Percentiles rank a stretch among this genome's conserved stretches.
These are phyloP conservation scores for Falcunculus frontatus DNA, from an alignment of 2,113 vertebrate genomes.

Conservation along the genomic window DNA sequence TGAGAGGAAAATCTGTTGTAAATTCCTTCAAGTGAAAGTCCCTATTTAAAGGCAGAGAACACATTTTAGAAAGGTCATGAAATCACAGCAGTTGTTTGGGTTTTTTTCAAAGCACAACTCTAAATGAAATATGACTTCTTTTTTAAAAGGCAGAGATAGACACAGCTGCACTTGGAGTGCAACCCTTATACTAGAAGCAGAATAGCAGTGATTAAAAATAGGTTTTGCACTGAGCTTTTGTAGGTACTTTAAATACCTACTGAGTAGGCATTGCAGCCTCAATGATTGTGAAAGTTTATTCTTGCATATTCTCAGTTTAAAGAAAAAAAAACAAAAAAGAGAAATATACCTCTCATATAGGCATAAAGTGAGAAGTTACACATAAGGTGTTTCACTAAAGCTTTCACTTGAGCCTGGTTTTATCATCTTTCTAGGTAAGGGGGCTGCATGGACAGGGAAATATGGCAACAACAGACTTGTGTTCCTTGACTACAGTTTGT, in stretches of 20 bases:
- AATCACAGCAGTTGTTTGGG: not conserved
- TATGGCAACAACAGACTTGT: accelerated
- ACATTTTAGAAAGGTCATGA: constrained; percentile 1
- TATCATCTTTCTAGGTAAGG: not conserved
- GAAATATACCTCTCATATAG: not conserved
- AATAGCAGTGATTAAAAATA: not conserved
- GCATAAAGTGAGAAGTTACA: not conserved
- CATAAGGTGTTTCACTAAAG: not conserved
- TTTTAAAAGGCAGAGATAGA: not conserved
- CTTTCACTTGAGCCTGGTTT: not conserved
- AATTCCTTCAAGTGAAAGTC: constrained; percentile 33
- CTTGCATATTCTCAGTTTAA: not conserved
- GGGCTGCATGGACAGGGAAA: not conserved
- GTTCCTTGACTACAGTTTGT: not conserved
- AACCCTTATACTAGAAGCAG: not conserved
- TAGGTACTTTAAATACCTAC: not conserved
- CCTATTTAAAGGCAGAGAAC: not conserved
- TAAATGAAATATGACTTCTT: not conserved
- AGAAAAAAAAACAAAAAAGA: not conserved
- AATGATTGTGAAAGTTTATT: not conserved
- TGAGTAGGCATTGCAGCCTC: not conserved
- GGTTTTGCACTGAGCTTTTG: not conserved
- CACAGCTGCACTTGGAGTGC: not conserved
- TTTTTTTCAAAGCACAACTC: constrained; percentile 2
- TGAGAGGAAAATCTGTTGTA: constrained; percentile 9